Evolutionary conservation across 2,888 invertebrate genomes (phyloP).

Genomic region (Hypselothyrea guttata): DNA sequence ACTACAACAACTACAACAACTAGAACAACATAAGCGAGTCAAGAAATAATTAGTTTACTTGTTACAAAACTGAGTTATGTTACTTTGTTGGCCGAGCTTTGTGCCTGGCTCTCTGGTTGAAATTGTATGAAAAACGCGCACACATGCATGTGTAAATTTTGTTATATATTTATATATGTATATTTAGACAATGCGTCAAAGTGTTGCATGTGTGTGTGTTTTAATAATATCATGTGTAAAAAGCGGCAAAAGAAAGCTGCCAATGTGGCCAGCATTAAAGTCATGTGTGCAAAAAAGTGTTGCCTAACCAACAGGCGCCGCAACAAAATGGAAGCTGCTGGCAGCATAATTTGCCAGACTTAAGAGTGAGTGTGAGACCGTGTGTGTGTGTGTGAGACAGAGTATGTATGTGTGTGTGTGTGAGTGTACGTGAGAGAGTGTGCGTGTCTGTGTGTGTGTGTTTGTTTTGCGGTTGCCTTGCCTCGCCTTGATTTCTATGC

Average conservation of each 20-base stretch:
- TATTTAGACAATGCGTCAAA: constrained; percentile 35
- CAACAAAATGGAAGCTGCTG: constrained; percentile 23
- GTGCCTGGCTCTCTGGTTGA: constrained; percentile 52
- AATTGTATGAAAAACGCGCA: constrained; percentile 69
- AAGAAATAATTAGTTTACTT: constrained; percentile 79
- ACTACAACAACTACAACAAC: constrained; percentile 21
- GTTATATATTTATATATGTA: constrained; percentile 5
- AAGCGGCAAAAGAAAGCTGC: constrained; percentile 18
- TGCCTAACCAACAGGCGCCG: constrained; percentile 56
- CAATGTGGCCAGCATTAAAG: constrained; percentile 36
- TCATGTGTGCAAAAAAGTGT: constrained; percentile 54
- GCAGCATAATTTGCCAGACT: too few species aligned
- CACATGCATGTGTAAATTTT: too few species aligned
- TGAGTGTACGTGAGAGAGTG: neutral
- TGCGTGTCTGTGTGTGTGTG: constrained; percentile 7
- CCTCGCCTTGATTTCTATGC: constrained; percentile 12
- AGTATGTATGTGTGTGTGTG: constrained; percentile 11
- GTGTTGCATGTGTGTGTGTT: constrained; percentile 57
- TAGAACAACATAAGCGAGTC: constrained; percentile 42
- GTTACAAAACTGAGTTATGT: constrained; percentile 74
- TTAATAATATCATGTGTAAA: constrained; percentile 34
- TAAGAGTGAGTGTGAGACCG: neutral
- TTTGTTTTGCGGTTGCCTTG: constrained; percentile 12
- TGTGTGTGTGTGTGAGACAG: constrained; percentile 5
- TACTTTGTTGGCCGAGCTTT: constrained; percentile 54